Evolutionary conservation across 1,140 invertebrate species (phyloP).

Genomic region (Notospermus geniculatus): DNA sequence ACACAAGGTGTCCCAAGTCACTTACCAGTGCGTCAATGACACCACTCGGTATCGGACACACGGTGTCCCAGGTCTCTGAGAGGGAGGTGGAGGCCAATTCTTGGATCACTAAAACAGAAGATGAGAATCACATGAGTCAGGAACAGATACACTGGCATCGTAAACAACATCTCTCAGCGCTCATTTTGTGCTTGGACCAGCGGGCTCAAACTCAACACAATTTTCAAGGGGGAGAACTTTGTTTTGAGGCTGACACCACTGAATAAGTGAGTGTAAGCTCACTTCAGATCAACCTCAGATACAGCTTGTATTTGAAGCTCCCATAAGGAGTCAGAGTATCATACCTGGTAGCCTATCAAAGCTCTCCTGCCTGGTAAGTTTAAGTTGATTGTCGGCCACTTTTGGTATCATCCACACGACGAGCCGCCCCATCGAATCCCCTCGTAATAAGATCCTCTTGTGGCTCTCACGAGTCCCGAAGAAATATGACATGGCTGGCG

Average conservation of each 20-base stretch:
- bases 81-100: constrained; percentile 77
- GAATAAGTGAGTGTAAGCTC: too few relatives aligned
- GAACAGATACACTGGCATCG: too few relatives aligned
- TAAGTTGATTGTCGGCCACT: constrained; percentile 67
- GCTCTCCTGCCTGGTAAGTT: constrained; percentile 63
- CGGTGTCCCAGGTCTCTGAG: constrained; percentile 78
- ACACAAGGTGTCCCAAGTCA: constrained; percentile 2
- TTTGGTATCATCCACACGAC: constrained; percentile 86
- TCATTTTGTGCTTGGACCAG: too few relatives aligned
- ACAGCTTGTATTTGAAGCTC: too few relatives aligned
- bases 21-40: constrained; percentile 84
- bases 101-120: constrained; percentile 53
- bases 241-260: too few relatives aligned
- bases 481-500: constrained; percentile 80
- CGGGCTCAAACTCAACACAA: too few relatives aligned
- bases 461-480: constrained; percentile 60
- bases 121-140: too few relatives aligned
- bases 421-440: constrained; percentile 86
- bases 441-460: constrained; percentile 72
- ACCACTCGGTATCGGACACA: constrained; percentile 83
- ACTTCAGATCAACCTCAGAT: too few relatives aligned
- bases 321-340: too few relatives aligned
- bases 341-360: constrained; percentile 58
- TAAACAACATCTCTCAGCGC: too few relatives aligned
- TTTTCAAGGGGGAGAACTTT: too few relatives aligned